Percentiles rank a stretch among this genome's conserved stretches.
These are phyloP conservation scores for Hipposideros armiger DNA, from an alignment of 2,113 vertebrate species.

Conservation along the genomic window DNA sequence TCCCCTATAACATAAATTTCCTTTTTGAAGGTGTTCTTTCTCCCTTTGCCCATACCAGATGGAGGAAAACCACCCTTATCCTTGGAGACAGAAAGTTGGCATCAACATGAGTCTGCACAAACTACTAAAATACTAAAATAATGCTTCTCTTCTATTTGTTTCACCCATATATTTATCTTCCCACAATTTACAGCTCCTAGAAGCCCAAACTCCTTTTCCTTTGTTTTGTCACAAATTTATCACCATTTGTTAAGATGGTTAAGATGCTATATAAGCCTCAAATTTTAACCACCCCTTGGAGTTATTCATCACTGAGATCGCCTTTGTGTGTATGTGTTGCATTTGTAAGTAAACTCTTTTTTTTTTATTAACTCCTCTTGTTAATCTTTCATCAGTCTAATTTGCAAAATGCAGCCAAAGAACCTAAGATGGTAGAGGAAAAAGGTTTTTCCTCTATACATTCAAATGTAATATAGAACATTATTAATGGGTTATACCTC, in stretches of 20 bases:
- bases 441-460: neutral
- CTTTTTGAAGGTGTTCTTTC: neutral
- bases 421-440: neutral
- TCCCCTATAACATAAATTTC: neutral
- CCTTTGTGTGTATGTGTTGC: neutral
- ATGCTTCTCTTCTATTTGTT: neutral
- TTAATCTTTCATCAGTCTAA: neutral
- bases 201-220: neutral
- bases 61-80: neutral
- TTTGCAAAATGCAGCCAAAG: neutral
- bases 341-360: neutral
- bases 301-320: neutral
- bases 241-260: neutral
- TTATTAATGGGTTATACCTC: neutral
- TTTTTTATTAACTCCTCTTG: neutral
- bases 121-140: neutral
- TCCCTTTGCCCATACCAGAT: neutral
- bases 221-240: neutral
- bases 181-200: neutral
- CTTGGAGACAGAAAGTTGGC: neutral
- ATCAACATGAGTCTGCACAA: neutral
- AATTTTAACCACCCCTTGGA: neutral
- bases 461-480: neutral
- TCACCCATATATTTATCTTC: neutral
- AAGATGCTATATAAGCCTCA: neutral